Conservation (phyloP, 2,113 vertebrate genomes). For the Gallinago paraguaiae region DNA sequence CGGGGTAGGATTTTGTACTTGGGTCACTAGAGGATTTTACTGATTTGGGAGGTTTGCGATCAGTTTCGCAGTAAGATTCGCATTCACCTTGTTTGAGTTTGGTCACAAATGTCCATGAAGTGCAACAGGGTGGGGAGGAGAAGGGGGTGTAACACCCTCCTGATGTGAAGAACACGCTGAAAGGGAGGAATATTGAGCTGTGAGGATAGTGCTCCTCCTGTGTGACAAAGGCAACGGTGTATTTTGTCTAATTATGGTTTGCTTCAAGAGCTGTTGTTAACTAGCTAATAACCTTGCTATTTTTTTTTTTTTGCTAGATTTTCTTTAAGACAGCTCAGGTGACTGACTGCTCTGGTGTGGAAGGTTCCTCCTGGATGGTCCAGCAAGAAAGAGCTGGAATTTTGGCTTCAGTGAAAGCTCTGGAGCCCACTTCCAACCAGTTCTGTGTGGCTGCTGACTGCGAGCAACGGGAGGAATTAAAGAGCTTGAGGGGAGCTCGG, state of each 20-base stretch:
- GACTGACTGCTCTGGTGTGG: not conserved
- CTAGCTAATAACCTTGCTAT: not conserved
- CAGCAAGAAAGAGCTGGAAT: not conserved
- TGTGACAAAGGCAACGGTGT: not conserved
- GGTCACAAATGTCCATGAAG: not conserved
- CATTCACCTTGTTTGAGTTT: not conserved
- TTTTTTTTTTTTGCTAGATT: not conserved
- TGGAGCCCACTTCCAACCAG: not conserved
- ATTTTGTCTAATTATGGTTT: not conserved
- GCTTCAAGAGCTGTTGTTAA: not conserved
- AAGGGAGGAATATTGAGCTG: not conserved
- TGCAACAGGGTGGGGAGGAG: no score
- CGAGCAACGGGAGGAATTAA: not conserved
- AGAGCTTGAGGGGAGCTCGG: not conserved
- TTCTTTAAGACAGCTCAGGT: not conserved
- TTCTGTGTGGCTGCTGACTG: not conserved
- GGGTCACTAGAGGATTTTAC: rapidly evolving
- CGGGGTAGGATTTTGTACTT: not conserved
- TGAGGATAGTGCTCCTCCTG: not conserved
- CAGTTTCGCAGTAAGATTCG: not conserved
- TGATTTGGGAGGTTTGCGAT: not conserved
- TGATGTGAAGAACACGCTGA: rapidly evolving
- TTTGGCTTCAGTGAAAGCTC: not conserved
- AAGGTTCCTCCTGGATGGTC: not conserved
- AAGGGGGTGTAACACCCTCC: not conserved